Evolutionary conservation across 2,797 vertebrate genomes (phyloP), one percentile per base, ranked within the genome.

Genomic region (Toxotes lorentzi): DNA sequence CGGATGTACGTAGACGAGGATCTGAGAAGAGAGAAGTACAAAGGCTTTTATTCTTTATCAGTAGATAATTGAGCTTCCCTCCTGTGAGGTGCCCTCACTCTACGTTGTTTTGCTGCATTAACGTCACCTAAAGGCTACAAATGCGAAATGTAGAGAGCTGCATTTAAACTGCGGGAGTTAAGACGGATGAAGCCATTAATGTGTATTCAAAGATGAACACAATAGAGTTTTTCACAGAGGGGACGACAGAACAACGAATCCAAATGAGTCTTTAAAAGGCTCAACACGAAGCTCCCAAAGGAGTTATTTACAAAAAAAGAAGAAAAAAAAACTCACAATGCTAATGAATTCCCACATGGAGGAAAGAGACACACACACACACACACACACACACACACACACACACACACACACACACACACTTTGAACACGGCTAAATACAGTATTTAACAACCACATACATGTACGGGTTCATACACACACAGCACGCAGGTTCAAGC

Each of bases 241-340:
- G 64, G 66, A 79, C 41, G 34, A 51, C 56, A 35, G n/a, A 79
- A 60, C 73, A 68, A 63, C 57, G 3, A 45, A 76, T 75, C 68
- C 66, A 78, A 81, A 82, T 53, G 76, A 84, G 70, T n/a, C 53
- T 81, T 72, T 81, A 78, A 82, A 85, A 83, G 68, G 57, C 70
- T 78, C 71, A 1, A 79, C 60, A 7, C 34, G 60, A 70, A n/a
- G 67, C 73, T 82, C 88, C 83, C 76, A 61, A 4, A 62, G 73
- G 78, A 83, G 24, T 21, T 64, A 65, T 60, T 81, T 60, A 73
- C 61, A 54, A 43, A 73, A 71, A 67, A 16, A 30, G 47, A 43
- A 73, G 74, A 67, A 16, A 30, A 51, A 43, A 61, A 6, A 41
- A 8, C 5, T 50, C 43, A 40, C 40, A 41, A 40, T 17, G 32